Evolutionary conservation across 2,797 vertebrate species (phyloP).

Genomic region (Sorex maritimensis): DNA sequence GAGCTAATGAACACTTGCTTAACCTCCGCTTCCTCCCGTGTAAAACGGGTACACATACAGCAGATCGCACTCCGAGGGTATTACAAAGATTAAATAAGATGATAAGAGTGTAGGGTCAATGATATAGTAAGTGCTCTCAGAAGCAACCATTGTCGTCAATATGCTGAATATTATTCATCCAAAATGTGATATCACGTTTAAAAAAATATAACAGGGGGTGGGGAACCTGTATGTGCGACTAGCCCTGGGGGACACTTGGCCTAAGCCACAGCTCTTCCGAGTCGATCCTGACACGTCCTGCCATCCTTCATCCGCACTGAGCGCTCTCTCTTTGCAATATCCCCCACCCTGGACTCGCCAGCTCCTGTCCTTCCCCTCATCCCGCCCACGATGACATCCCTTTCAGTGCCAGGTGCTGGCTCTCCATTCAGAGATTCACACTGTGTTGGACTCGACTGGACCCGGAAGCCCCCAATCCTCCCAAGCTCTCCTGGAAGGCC

Average conservation of each 20-base stretch:
- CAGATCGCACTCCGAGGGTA: not conserved
- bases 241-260: not conserved
- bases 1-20: not conserved
- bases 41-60: not conserved
- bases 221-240: not conserved
- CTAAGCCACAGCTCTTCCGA: not conserved
- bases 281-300: not conserved
- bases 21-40: slow-evolving; percentile 36
- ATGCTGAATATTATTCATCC: not conserved
- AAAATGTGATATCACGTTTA: not conserved
- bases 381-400: not conserved
- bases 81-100: not conserved
- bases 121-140: not conserved
- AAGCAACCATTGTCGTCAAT: not conserved
- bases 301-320: not conserved
- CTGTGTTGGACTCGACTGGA: not conserved
- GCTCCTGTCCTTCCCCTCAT: not conserved
- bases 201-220: not conserved
- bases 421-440: not conserved
- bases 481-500: not conserved
- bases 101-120: not conserved
- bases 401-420: not conserved
- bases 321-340: not conserved
- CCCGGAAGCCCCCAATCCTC: not conserved
- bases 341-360: not conserved